Conservation (phyloP, 2,888 invertebrate genomes). For the Apomyelois bistriatella region DNA sequence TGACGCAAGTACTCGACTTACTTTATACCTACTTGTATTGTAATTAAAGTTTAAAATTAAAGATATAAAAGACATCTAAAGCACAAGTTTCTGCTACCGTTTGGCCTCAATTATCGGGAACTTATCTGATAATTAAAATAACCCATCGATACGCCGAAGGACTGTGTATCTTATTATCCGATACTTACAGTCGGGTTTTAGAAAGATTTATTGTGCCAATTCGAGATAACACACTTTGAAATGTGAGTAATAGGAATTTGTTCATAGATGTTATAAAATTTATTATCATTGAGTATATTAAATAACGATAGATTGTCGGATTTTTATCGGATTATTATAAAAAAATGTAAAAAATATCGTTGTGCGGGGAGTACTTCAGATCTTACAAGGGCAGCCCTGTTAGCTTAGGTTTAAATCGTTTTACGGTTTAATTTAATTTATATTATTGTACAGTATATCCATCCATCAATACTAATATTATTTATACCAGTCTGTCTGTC, state of each 20-base stretch:
- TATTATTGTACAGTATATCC: too few relatives aligned
- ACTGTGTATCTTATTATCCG: conserved; percentile 5
- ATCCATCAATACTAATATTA: too few relatives aligned
- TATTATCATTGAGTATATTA: neutral
- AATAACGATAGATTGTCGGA: neutral
- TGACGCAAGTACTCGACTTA: conserved; percentile 7
- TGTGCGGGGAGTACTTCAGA: neutral
- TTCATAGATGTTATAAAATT: neutral
- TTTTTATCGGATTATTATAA: neutral
- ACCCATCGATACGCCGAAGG: conserved; percentile 25
- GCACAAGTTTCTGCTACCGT: conserved; percentile 27
- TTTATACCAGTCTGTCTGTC: too few relatives aligned
- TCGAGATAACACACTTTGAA: neutral
- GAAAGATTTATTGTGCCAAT: conserved; percentile 1
- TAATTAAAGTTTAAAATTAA: too few relatives aligned
- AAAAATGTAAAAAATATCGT: neutral
- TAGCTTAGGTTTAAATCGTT: too few relatives aligned
- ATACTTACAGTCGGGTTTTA: neutral
- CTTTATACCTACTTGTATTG: neutral
- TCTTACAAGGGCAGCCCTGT: too few relatives aligned
- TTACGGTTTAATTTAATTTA: too few relatives aligned
- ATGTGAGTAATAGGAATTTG: neutral
- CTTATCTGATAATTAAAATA: conserved; percentile 28
- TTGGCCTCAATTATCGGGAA: conserved; percentile 38
- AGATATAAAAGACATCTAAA: neutral